These are phyloP conservation scores for Urophycis tenuis DNA, from an alignment of 2,797 vertebrate species.

Conservation along the genomic window DNA sequence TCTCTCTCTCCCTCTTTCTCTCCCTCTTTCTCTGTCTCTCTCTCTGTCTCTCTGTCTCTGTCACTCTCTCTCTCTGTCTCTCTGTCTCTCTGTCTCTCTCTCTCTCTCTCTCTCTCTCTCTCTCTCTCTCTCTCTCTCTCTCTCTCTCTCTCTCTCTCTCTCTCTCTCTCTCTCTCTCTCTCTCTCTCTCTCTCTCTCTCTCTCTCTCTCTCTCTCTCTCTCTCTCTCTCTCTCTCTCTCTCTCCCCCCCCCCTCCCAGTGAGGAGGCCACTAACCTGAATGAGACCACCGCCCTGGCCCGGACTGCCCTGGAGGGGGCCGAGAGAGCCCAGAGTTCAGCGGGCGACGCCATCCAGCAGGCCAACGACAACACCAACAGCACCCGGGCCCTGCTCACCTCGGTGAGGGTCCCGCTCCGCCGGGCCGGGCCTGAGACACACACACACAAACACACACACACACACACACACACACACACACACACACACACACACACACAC, in stretches of 20 bases:
- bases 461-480: too few species aligned
- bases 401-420: constrained; percentile 65
- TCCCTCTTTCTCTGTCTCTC: neutral
- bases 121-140: neutral
- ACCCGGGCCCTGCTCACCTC: constrained; percentile 77
- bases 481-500: too few species aligned
- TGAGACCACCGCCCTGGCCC: constrained; percentile 72
- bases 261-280: constrained; percentile 75
- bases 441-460: too few species aligned
- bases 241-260: constrained; percentile 53
- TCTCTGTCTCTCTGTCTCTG: neutral
- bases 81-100: neutral
- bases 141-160: constrained; percentile 22
- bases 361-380: constrained; percentile 76
- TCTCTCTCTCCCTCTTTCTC: neutral
- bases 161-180: constrained; percentile 8
- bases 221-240: neutral
- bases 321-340: constrained; percentile 79
- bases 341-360: constrained; percentile 77
- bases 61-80: neutral
- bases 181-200: neutral
- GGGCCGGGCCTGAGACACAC: too few species aligned
- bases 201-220: neutral
- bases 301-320: constrained; percentile 78
- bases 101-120: neutral